Percentiles rank a stretch among this genome's conserved stretches.
Conservation (phyloP, 2,797 vertebrate genomes). For the Apodemus agrarius region DNA sequence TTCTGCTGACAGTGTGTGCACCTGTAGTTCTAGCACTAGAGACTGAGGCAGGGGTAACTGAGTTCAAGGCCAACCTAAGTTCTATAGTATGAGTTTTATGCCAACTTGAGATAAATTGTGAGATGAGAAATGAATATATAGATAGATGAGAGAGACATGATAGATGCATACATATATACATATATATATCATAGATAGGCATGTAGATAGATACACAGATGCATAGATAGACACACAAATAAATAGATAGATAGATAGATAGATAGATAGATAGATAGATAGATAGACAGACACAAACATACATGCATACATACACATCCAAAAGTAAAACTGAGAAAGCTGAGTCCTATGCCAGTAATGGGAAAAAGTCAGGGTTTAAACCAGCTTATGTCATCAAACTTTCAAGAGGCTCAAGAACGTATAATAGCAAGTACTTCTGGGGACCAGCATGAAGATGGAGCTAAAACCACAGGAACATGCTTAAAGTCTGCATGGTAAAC, state of each 20-base stretch:
- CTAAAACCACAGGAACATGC: background rate
- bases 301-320: background rate
- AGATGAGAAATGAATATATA: background rate
- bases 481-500: background rate
- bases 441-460: background rate
- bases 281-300: background rate
- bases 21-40: background rate
- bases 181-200: background rate
- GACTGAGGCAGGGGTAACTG: background rate
- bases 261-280: background rate
- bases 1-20: no score
- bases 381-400: background rate
- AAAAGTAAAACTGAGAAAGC: background rate
- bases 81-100: background rate
- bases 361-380: background rate
- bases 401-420: background rate
- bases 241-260: background rate
- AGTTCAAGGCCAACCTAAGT: background rate
- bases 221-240: no score
- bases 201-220: background rate
- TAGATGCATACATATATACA: background rate
- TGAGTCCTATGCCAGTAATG: background rate
- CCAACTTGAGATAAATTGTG: background rate
- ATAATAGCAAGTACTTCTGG: background rate
- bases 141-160: background rate